Percentiles rank a stretch among this genome's conserved stretches.
Conservation (phyloP, 2,888 invertebrate genomes). For the Chaitophorus viminalis region DNA sequence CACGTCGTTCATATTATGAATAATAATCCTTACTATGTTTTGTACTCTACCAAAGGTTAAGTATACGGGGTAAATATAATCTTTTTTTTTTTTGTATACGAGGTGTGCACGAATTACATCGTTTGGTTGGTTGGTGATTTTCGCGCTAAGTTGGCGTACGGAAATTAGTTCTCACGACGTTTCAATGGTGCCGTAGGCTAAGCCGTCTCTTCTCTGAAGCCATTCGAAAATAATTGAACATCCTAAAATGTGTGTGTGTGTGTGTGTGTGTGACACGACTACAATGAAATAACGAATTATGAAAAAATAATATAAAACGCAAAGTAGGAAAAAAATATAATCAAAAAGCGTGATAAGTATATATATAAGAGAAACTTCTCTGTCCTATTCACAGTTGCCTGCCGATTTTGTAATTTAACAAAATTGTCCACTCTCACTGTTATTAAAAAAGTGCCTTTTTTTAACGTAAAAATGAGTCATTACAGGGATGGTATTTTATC, state of each 20-base stretch:
- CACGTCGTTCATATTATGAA: too few relatives aligned
- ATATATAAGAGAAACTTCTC: not conserved
- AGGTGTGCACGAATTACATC: not conserved
- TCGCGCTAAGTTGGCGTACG: not conserved
- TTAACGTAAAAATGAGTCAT: too few relatives aligned
- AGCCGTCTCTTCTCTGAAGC: not conserved
- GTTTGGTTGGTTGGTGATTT: not conserved
- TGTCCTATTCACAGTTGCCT: not conserved
- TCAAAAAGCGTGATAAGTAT: too few relatives aligned
- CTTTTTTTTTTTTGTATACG: too few relatives aligned
- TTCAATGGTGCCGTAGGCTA: not conserved
- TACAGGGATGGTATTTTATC: too few relatives aligned
- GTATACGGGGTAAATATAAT: too few relatives aligned
- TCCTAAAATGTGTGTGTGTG: not conserved
- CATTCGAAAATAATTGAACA: slow-evolving; percentile 18
- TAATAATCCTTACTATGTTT: too few relatives aligned
- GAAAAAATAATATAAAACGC: too few relatives aligned
- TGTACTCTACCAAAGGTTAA: too few relatives aligned
- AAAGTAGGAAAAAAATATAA: too few relatives aligned
- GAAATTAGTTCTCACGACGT: slow-evolving; percentile 6
- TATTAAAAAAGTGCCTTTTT: not conserved
- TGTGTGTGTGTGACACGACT: not conserved
- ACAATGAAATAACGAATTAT: too few relatives aligned
- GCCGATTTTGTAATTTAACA: not conserved
- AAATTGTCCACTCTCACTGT: not conserved